Base-by-base conservation (phyloP, 2,113 vertebrate species). In the Pleuronectes platessa region DNA sequence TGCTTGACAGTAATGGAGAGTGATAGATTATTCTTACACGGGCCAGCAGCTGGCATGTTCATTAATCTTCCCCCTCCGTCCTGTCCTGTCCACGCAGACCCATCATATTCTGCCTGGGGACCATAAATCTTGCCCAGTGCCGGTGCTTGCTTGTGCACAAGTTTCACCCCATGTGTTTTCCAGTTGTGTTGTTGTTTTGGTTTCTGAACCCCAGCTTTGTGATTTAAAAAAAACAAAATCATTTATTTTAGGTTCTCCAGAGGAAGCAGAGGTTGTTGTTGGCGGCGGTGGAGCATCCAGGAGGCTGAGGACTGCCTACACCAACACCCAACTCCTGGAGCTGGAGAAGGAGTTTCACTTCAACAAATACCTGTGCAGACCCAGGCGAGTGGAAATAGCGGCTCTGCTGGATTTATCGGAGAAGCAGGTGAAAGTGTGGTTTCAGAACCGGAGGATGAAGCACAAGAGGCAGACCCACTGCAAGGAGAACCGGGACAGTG, bases 321-420 rank as follows among this genome's bases (percentile, higher is more conserved):
- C 96, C 84, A 99, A 99, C 93, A 99, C 97, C 3, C 98, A 99
- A 94, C 97, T 99, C 53, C 89, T 99, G 93, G 98, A 99, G 91
- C 95, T 99, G 93, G 97, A 99, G 78, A 99, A 99, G 89, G 98
- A 99, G 95, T 99, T 99, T 81, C 97, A 99, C 86, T 99, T 98
- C 93, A 98, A 98, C 96, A 99, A 98, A 95, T 99, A 99, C 84
- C 96, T 99, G 69, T 98, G 98, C 93, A 94, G 97, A 94, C 98
- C 98, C 31, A 95, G 98, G 75, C 94, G 98, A 58, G 96, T 98
- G 92, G 98, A 99, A 84, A 99, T 99, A 49, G 97, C 98, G 1
- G 95, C 96, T 20, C 87, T 97, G 88, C 89, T 99, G 93, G 98
- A 99, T 93, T 91, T 99, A 91, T 98, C 96, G 0, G 98, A 99